Evolutionary conservation across 2,797 vertebrate genomes (phyloP).

Genomic region (Sebastolobus alascanus): DNA sequence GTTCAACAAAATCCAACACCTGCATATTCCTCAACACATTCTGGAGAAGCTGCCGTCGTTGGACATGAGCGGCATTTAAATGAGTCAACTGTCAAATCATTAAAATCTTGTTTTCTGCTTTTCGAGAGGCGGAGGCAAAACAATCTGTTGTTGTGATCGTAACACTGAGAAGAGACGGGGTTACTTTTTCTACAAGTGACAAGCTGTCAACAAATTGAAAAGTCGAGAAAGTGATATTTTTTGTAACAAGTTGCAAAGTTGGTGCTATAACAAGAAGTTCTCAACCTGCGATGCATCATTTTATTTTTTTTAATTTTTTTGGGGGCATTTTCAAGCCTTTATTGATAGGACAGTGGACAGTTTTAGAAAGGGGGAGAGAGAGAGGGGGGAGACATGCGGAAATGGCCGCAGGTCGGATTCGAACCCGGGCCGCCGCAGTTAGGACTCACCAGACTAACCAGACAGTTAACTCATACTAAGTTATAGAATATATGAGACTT

Average conservation of each 20-base stretch:
- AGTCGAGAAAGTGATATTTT: background rate
- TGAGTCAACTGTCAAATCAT: slow-evolving; percentile 67
- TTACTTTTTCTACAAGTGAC: slow-evolving; percentile 25
- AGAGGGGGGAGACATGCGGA: too few species aligned
- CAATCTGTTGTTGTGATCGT: slow-evolving; percentile 58
- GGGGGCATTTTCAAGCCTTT: too few species aligned
- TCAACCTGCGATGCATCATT: background rate
- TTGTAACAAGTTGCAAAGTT: slow-evolving; percentile 4
- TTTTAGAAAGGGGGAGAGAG: too few species aligned
- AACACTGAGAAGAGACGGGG: slow-evolving; percentile 14
- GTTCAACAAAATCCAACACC: slow-evolving; percentile 38
- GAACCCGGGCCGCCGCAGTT: too few species aligned
- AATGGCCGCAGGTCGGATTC: too few species aligned
- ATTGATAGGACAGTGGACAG: too few species aligned
- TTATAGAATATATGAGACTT: too few species aligned
- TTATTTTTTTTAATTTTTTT: too few species aligned
- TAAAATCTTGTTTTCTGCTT: slow-evolving; percentile 53
- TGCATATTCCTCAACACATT: slow-evolving; percentile 29
- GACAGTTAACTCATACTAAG: too few species aligned
- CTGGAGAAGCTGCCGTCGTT: slow-evolving; percentile 12
- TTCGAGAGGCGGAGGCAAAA: slow-evolving; percentile 53
- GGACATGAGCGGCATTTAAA: slow-evolving; percentile 54
- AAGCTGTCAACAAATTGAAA: slow-evolving; percentile 46
- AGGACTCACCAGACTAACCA: too few species aligned
- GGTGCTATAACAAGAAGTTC: background rate